Evolutionary conservation across 2,797 vertebrate genomes (phyloP).

Genomic region (Sebastes cheni): DNA sequence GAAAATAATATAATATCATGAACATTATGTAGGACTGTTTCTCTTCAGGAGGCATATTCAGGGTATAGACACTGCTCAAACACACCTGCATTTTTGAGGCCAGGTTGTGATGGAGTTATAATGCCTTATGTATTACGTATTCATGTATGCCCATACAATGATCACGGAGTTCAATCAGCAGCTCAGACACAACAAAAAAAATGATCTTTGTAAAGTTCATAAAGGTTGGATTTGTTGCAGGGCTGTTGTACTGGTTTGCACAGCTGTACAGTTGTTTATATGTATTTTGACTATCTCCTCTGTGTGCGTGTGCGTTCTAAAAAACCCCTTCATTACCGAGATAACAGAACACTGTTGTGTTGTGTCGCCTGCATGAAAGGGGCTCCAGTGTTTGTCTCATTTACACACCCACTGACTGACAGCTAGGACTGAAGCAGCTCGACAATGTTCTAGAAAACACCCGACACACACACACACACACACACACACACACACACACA

Average conservation of each 20-base stretch:
- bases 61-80: not conserved
- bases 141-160: not conserved
- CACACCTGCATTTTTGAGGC: not conserved
- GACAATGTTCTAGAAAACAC: slow-evolving; percentile 27
- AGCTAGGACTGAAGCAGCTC: not conserved
- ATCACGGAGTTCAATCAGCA: not conserved
- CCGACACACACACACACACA: not conserved
- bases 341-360: slow-evolving; percentile 6
- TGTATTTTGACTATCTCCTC: not conserved
- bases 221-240: not conserved
- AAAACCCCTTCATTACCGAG: not conserved
- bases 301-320: not conserved
- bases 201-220: not conserved
- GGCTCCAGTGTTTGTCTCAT: not conserved
- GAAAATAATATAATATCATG: too few species aligned
- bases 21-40: not conserved
- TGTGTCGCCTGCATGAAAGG: slow-evolving; percentile 19
- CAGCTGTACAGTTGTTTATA: not conserved
- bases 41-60: not conserved
- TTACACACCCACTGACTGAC: slow-evolving; percentile 20
- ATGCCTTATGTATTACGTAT: not conserved
- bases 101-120: not conserved
- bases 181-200: not conserved
- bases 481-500: not conserved
- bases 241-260: not conserved